phyloP scores from a whole-genome alignment of 2,888 invertebrate genomes.

The Seira musarum region DNA sequence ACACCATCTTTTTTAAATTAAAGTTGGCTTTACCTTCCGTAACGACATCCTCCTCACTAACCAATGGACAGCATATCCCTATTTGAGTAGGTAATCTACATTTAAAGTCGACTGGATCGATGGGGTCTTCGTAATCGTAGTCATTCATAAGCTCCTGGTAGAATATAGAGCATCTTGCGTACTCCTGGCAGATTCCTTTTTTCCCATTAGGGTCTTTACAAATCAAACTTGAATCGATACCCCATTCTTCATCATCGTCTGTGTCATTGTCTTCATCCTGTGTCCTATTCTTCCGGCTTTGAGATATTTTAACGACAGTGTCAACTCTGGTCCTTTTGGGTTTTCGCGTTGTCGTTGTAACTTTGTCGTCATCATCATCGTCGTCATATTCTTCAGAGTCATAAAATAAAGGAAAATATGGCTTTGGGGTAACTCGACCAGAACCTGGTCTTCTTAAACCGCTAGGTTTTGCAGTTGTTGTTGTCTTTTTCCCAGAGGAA shows the following conservation, averaged over 20 bases:
- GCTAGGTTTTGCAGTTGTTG: conserved; percentile 18
- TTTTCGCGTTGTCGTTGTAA: conserved; percentile 33
- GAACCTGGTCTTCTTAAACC: conserved; percentile 21
- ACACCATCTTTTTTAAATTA: not conserved
- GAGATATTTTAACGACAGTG: not conserved
- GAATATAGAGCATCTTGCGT: conserved; percentile 59
- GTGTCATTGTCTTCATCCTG: conserved; percentile 16
- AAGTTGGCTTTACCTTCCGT: conserved; percentile 27
- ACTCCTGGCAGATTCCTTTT: conserved; percentile 64
- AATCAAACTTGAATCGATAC: conserved; percentile 31
- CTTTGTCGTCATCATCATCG: conserved; percentile 38
- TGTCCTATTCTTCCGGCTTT: not conserved
- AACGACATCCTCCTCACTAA: conserved; percentile 40
- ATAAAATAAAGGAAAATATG: conserved; percentile 41
- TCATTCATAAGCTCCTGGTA: conserved; percentile 57
- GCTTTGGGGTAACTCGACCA: conserved; percentile 43
- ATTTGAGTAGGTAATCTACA: conserved; percentile 61
- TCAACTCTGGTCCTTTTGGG: not conserved
- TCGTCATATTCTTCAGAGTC: conserved; percentile 29
- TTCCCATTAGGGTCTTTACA: conserved; percentile 63
- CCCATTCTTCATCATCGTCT: conserved; percentile 41
- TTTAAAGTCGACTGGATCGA: conserved; percentile 62
- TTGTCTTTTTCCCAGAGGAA: not conserved
- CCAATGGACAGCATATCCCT: conserved; percentile 63
- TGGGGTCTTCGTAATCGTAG: conserved; percentile 57